Conservation (phyloP, 2,113 vertebrate species). For the Vidua macroura region DNA sequence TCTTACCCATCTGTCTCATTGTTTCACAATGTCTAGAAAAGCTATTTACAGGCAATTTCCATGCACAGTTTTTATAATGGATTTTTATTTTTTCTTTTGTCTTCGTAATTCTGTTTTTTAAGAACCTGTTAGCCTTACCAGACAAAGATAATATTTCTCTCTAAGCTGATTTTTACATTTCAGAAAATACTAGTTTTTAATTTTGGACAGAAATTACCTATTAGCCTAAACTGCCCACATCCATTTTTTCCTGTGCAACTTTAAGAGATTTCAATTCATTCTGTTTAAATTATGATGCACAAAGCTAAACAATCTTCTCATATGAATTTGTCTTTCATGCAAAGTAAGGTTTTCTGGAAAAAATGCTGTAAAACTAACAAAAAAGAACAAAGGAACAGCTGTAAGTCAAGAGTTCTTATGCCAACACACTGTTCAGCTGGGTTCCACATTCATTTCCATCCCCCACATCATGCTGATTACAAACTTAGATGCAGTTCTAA, state of each 20-base stretch:
- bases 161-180: not conserved
- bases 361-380: conserved; percentile 54
- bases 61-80: not conserved
- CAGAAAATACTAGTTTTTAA: not conserved
- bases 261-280: conserved; percentile 18
- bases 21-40: not conserved
- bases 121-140: not conserved
- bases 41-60: not conserved
- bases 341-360: conserved; percentile 56
- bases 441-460: conserved; percentile 62
- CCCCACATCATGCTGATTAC: conserved; percentile 54
- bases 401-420: conserved; percentile 67
- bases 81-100: not conserved
- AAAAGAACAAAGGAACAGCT: conserved; percentile 65
- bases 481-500: conserved; percentile 53
- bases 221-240: not conserved
- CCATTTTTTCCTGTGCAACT: not conserved
- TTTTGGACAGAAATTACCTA: not conserved
- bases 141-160: not conserved
- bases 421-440: conserved; percentile 65
- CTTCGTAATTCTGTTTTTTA: not conserved
- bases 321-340: conserved; percentile 56
- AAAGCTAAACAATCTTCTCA: conserved; percentile 42
- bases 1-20: not conserved
- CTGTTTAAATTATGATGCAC: conserved; percentile 39